phyloP scores from a whole-genome alignment of 2,888 invertebrate genomes.

The Andrena haemorrhoa region DNA sequence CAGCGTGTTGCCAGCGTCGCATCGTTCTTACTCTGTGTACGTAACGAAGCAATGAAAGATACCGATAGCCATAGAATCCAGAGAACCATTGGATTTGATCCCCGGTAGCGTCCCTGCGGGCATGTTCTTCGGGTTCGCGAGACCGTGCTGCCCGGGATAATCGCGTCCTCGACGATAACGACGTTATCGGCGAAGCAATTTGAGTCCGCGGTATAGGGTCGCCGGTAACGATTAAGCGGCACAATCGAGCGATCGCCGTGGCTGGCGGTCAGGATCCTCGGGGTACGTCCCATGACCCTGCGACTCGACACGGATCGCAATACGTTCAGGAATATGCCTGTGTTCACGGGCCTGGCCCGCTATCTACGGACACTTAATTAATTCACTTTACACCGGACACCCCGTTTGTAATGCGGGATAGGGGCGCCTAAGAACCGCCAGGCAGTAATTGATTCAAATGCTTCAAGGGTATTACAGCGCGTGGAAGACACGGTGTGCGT shows the following conservation, averaged over 20 bases:
- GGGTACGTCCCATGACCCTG: constrained; percentile 6
- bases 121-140: constrained; percentile 53
- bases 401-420: constrained; percentile 76
- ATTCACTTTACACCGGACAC: constrained; percentile 79
- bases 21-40: background rate
- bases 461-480: constrained; percentile 72
- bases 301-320: constrained; percentile 51
- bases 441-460: constrained; percentile 82
- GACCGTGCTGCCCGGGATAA: constrained; percentile 63
- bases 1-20: background rate
- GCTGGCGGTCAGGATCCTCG: constrained; percentile 30
- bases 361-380: constrained; percentile 78
- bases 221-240: constrained; percentile 69
- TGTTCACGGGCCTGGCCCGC: constrained; percentile 36
- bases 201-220: constrained; percentile 47
- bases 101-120: constrained; percentile 36
- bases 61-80: background rate
- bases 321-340: constrained; percentile 46
- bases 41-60: constrained; percentile 23
- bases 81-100: constrained; percentile 32
- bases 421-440: constrained; percentile 74
- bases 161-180: constrained; percentile 68
- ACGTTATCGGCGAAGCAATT: constrained; percentile 73
- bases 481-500: constrained; percentile 30
- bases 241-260: constrained; percentile 62